Evolutionary conservation across 35 echinoderm and acorn worm genomes (phyloP).

Genomic region (Apostichopus parvimensis): DNA sequence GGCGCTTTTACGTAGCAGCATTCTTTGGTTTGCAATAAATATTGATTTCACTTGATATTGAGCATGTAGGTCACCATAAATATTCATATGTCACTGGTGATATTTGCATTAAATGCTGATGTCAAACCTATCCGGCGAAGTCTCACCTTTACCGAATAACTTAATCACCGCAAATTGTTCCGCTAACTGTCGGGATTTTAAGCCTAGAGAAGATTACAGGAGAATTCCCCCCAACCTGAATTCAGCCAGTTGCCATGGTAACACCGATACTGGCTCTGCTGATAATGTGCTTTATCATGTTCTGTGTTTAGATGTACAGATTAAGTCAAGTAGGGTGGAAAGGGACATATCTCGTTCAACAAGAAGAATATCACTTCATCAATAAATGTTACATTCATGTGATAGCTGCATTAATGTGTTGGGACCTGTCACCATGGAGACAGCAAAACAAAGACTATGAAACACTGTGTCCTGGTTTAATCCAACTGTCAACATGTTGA

Average conservation of each 20-base stretch:
- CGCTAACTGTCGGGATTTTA: no score
- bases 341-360: background rate
- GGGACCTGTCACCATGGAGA: background rate
- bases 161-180: no score
- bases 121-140: no score
- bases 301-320: background rate
- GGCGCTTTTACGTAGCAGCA: no score
- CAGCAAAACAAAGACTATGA: background rate
- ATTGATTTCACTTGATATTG: no score
- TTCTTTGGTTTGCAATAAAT: no score
- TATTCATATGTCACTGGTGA: no score
- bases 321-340: background rate
- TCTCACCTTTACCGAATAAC: no score
- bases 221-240: no score
- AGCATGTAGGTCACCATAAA: no score
- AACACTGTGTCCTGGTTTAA: background rate
- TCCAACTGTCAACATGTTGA: background rate
- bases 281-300: background rate
- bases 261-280: background rate
- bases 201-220: no score
- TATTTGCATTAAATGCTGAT: no score
- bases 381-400: background rate
- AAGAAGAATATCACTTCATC: background rate
- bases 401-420: background rate
- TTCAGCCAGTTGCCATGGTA: background rate